phyloP scores from a whole-genome alignment of 2,888 invertebrate species.

The Microctonus hyperodae region DNA sequence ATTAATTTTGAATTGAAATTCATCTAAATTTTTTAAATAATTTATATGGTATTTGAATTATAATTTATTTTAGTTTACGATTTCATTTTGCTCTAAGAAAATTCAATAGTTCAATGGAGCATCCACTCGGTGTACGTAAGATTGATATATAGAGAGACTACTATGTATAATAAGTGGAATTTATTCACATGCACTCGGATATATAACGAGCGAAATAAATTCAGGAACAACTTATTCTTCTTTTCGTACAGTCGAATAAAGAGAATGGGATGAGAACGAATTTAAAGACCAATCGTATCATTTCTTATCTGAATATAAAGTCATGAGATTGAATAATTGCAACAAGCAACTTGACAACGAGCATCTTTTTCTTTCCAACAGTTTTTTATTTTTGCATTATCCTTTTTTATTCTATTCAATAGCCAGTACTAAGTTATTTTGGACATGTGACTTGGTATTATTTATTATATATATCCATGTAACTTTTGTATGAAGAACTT shows the following conservation, averaged over 20 bases:
- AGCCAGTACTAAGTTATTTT: slow-evolving; percentile 36
- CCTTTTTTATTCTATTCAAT: slow-evolving; percentile 26
- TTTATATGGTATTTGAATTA: slow-evolving; percentile 27
- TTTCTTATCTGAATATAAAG: slow-evolving; percentile 44
- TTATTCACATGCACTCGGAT: neutral
- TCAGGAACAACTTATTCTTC: slow-evolving; percentile 35
- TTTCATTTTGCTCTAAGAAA: slow-evolving; percentile 38
- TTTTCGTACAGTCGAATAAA: slow-evolving; percentile 24
- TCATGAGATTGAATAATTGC: slow-evolving; percentile 44
- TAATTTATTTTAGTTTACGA: slow-evolving; percentile 37
- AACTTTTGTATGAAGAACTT: slow-evolving; percentile 28
- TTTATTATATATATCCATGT: slow-evolving; percentile 28
- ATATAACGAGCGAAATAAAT: slow-evolving; percentile 42
- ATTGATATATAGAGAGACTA: no score
- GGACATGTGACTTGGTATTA: slow-evolving; percentile 35
- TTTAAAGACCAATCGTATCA: slow-evolving; percentile 42
- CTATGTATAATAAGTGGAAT: neutral
- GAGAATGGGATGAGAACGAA: slow-evolving; percentile 40
- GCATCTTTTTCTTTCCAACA: slow-evolving; percentile 10
- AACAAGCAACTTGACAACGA: slow-evolving; percentile 27
- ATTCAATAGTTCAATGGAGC: slow-evolving; percentile 32
- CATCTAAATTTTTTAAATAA: no score
- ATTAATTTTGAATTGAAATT: neutral
- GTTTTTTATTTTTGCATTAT: slow-evolving; percentile 31
- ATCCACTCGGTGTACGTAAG: slow-evolving; percentile 9